Conservation (phyloP, 2,888 invertebrate species). For the Pharmacophagus antenor region DNA sequence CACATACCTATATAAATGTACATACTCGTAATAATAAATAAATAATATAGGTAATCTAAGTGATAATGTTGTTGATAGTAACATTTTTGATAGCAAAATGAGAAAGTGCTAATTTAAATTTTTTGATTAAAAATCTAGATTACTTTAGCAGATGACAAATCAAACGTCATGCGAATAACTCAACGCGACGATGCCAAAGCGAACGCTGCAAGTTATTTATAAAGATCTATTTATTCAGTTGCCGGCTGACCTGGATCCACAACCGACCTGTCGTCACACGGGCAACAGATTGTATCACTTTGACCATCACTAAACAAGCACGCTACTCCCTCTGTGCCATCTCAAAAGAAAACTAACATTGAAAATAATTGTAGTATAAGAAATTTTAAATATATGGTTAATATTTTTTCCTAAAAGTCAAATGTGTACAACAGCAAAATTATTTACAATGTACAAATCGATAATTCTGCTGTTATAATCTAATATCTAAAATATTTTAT, state of each 20-base stretch:
- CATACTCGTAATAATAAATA: no score
- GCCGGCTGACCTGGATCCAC: conserved; percentile 69
- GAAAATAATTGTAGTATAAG: no score
- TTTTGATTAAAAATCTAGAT: background rate
- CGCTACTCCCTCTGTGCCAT: background rate
- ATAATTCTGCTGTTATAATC: no score
- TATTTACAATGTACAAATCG: no score
- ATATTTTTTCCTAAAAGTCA: no score
- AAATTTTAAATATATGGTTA: no score
- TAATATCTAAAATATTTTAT: no score
- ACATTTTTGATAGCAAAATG: background rate
- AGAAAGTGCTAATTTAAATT: background rate
- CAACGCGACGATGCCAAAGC: conserved; percentile 47
- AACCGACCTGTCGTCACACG: conserved; percentile 43
- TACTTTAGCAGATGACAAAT: background rate
- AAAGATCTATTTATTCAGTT: conserved; percentile 76
- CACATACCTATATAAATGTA: no score
- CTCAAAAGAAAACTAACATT: no score
- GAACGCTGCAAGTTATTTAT: conserved; percentile 60
- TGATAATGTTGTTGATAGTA: background rate
- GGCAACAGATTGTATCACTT: conserved; percentile 4
- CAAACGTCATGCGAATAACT: conserved; percentile 45
- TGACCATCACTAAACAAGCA: conserved; percentile 2
- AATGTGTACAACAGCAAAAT: no score
- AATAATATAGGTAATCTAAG: no score